phyloP scores from a whole-genome alignment of 2,888 invertebrate genomes.

The Gastracanthus pulcherrimus region DNA sequence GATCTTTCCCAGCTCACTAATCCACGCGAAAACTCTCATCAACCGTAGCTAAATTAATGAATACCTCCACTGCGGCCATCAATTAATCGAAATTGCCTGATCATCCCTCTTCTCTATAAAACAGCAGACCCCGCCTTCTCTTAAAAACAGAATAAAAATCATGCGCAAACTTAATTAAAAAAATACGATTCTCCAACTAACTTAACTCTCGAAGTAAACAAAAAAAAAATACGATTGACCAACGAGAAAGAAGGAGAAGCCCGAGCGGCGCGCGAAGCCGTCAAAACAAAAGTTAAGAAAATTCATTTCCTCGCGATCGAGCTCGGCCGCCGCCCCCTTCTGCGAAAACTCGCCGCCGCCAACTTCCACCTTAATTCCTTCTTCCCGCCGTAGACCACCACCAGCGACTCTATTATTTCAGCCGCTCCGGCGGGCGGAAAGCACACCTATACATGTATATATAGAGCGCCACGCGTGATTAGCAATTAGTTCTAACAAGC shows the following conservation, averaged over 20 bases:
- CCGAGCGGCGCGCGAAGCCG: neutral
- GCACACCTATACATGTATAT: too few relatives aligned
- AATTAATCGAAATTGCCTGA: constrained; percentile 11
- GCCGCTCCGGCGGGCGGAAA: neutral
- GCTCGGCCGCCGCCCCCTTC: too few relatives aligned
- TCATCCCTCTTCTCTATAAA: neutral
- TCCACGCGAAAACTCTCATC: neutral
- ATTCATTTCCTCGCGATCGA: constrained; percentile 24
- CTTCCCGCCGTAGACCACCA: neutral
- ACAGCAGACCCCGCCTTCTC: neutral
- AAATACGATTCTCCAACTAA: neutral
- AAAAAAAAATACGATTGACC: neutral
- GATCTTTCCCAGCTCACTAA: neutral
- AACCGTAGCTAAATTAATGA: neutral
- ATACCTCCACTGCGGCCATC: neutral
- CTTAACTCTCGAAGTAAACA: too few relatives aligned
- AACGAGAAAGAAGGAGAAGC: too few relatives aligned
- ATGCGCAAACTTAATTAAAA: constrained; percentile 13
- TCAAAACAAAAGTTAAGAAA: constrained; percentile 37
- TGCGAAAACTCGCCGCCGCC: neutral
- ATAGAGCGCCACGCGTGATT: constrained; percentile 46
- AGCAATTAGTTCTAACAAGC: constrained; percentile 56
- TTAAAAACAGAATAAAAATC: neutral
- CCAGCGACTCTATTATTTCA: constrained; percentile 45
- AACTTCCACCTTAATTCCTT: constrained; percentile 31